phyloP scores from a whole-genome alignment of 2,113 vertebrate genomes.

The Drymodes brunneopygia region DNA sequence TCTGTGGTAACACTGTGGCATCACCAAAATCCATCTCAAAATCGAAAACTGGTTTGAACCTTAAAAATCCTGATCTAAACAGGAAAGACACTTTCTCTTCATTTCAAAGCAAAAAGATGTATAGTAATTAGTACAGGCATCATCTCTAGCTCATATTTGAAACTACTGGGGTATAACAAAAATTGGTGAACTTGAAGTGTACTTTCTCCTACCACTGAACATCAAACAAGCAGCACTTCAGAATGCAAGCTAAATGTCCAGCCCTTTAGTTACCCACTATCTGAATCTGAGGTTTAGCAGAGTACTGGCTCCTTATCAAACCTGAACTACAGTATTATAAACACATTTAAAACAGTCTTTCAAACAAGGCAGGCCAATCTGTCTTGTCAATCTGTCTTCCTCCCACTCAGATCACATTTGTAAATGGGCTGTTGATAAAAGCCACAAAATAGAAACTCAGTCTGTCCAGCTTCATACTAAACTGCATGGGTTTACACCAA shows the following conservation, averaged over 20 bases:
- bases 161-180: background rate
- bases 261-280: background rate
- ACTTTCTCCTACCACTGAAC: background rate
- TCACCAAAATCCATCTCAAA: background rate
- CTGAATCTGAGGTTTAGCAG: background rate
- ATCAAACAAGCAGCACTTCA: background rate
- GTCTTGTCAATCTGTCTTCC: background rate
- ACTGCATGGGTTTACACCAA: conserved; percentile 1
- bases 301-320: background rate
- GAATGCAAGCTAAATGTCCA: background rate
- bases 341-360: background rate
- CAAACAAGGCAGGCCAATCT: background rate
- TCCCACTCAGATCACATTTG: background rate
- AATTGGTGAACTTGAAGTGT: background rate
- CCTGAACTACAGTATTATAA: background rate
- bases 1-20: background rate
- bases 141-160: no score
- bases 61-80: background rate
- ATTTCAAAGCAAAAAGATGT: background rate
- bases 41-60: background rate
- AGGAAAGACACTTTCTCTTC: background rate
- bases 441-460: background rate
- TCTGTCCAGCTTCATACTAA: conserved; percentile 17
- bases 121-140: no score
- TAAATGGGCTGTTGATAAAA: conserved; percentile 45